Percentiles rank a stretch among this genome's conserved stretches.
Conservation (phyloP, 1,140 invertebrate genomes). For the Ridgeia piscesae region DNA sequence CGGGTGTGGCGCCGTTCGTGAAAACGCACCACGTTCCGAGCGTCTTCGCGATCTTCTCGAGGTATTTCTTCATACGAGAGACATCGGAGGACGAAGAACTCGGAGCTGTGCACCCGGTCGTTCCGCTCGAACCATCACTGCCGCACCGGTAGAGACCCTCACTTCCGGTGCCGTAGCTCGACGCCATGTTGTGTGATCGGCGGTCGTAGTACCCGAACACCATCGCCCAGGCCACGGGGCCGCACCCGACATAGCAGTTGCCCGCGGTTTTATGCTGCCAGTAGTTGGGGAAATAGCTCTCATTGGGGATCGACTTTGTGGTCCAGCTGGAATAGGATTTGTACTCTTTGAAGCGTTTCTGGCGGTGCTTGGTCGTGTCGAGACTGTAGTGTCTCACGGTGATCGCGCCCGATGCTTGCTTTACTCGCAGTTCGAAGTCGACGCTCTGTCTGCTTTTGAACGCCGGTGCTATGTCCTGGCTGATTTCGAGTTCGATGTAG, state of each 20-base stretch:
- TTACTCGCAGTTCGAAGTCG: not conserved
- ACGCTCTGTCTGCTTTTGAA: not conserved
- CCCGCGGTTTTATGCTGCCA: constrained; percentile 23
- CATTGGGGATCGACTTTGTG: constrained; percentile 20
- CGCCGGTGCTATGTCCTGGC: not conserved
- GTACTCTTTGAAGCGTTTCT: constrained; percentile 24
- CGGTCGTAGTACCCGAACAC: constrained; percentile 33
- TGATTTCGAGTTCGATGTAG: not conserved
- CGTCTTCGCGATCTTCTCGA: not conserved
- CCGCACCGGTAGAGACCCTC: constrained; percentile 28
- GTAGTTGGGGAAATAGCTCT: constrained; percentile 29
- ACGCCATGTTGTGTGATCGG: constrained; percentile 17
- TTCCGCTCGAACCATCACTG: constrained; percentile 26
- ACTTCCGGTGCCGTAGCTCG: constrained; percentile 16
- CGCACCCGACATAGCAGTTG: constrained; percentile 29
- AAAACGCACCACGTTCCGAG: constrained; percentile 30
- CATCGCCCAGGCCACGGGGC: constrained; percentile 34
- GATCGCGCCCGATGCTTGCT: not conserved
- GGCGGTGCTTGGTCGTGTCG: not conserved
- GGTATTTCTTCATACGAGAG: constrained; percentile 13
- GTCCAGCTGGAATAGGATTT: constrained; percentile 12
- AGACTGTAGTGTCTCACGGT: not conserved
- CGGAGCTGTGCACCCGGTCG: constrained; percentile 9
- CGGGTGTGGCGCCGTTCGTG: constrained; percentile 26
- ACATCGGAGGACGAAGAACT: not conserved